These are phyloP conservation scores for Mungos mungo DNA, from an alignment of 2,113 vertebrate species.

Conservation along the genomic window DNA sequence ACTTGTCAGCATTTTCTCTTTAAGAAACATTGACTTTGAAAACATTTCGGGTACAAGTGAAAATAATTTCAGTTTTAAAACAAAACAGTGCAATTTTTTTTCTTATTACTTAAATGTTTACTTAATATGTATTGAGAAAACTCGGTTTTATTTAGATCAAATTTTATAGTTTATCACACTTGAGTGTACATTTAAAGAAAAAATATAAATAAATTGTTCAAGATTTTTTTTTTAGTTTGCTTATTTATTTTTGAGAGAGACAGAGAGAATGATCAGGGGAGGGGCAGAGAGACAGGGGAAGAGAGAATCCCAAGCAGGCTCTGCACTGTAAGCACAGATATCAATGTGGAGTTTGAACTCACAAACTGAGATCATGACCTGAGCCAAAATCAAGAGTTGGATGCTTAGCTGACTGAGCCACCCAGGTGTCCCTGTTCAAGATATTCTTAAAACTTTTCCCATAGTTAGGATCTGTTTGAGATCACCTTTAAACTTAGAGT, in stretches of 20 bases:
- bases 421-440: background rate
- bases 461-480: background rate
- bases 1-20: background rate
- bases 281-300: no score
- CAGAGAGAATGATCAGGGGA: no score
- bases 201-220: constrained; percentile 20
- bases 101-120: background rate
- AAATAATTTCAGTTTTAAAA: constrained; percentile 48
- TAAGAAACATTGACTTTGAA: background rate
- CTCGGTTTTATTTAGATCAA: constrained; percentile 11
- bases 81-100: background rate
- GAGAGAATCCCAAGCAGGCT: no score
- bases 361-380: no score
- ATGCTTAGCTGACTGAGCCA: no score
- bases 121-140: background rate
- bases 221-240: background rate
- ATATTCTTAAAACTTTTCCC: background rate
- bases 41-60: background rate
- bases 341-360: no score
- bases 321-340: no score
- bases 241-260: no score
- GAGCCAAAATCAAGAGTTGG: no score
- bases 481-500: background rate
- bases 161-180: background rate
- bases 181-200: background rate